Evolutionary conservation across 2,113 vertebrate species (phyloP).

Genomic region (Ammodramus savannarum): DNA sequence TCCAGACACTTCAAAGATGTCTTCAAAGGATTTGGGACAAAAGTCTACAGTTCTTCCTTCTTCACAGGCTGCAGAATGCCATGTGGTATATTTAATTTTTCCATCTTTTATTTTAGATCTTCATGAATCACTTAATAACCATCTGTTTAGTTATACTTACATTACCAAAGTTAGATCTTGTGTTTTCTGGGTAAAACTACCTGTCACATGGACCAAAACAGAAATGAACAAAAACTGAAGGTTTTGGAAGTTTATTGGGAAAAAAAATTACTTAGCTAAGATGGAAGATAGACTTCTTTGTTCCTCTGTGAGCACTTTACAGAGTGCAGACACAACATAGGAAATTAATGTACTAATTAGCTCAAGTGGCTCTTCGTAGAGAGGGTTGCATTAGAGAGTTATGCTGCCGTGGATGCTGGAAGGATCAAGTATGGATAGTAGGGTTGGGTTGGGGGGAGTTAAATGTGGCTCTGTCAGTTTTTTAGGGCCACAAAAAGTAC

Average conservation of each 20-base stretch:
- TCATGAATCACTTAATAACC: conserved; percentile 45
- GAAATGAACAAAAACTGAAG: not conserved
- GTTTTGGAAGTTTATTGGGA: not conserved
- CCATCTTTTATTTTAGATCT: conserved; percentile 58
- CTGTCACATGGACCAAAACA: conserved; percentile 7
- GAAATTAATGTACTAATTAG: not conserved
- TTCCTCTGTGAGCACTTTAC: not conserved
- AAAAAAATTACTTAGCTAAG: not conserved
- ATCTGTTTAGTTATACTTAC: conserved; percentile 57
- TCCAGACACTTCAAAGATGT: conserved; percentile 72
- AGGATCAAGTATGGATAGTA: not conserved
- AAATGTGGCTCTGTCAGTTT: not conserved
- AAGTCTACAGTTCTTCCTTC: conserved; percentile 64
- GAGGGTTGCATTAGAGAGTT: not conserved
- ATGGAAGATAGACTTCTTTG: not conserved
- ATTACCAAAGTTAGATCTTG: conserved; percentile 23
- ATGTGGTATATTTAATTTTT: conserved; percentile 75
- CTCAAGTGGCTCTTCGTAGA: not conserved
- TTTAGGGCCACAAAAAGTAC: not conserved
- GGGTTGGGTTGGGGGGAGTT: not conserved
- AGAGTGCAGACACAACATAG: not conserved
- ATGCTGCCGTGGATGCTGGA: not conserved
- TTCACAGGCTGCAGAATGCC: conserved; percentile 72
- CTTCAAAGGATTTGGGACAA: conserved; percentile 70
- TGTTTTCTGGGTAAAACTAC: conserved; percentile 72